Conservation (phyloP, 2,888 invertebrate genomes). For the Lissonota sp. region DNA sequence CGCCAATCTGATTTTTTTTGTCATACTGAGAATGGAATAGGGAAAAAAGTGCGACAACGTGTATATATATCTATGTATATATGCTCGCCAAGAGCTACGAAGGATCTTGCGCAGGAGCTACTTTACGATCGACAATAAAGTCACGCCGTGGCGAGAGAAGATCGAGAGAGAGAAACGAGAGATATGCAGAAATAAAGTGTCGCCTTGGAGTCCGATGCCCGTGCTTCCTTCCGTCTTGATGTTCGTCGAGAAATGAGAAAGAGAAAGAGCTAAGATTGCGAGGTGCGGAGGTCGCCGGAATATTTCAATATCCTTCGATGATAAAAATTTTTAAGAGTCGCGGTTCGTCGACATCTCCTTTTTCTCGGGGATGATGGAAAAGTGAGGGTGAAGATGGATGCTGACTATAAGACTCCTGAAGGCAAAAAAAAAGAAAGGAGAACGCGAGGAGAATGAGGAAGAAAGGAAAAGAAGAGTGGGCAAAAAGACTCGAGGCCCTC, state of each 20-base stretch:
- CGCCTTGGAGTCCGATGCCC: conserved; percentile 14
- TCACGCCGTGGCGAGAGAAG: conserved; percentile 45
- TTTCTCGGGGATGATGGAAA: conserved; percentile 1
- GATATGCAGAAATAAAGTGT: conserved; percentile 33
- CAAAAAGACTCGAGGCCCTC: conserved; percentile 43
- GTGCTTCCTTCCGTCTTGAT: conserved; percentile 13
- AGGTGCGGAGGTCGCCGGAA: conserved; percentile 45
- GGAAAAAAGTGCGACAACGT: conserved; percentile 9
- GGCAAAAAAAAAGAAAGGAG: conserved; percentile 10
- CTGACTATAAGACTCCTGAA: conserved; percentile 6
- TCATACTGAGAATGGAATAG: conserved; percentile 9
- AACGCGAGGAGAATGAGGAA: not conserved
- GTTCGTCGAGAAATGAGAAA: conserved; percentile 30
- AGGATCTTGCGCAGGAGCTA: conserved; percentile 32
- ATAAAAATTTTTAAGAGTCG: conserved; percentile 64
- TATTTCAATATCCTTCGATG: conserved; percentile 66
- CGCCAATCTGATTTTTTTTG: conserved; percentile 24
- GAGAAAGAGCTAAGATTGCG: conserved; percentile 16
- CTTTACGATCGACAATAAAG: conserved; percentile 64
- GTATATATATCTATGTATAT: conserved; percentile 5
- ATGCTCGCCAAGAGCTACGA: not conserved
- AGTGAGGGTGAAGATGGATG: conserved; percentile 29
- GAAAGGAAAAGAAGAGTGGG: conserved; percentile 11
- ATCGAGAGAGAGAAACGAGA: conserved; percentile 21
- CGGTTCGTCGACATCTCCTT: conserved; percentile 52